Base-by-base conservation (phyloP, 2,888 invertebrate species). In the Scaptomyza tumidula region DNA sequence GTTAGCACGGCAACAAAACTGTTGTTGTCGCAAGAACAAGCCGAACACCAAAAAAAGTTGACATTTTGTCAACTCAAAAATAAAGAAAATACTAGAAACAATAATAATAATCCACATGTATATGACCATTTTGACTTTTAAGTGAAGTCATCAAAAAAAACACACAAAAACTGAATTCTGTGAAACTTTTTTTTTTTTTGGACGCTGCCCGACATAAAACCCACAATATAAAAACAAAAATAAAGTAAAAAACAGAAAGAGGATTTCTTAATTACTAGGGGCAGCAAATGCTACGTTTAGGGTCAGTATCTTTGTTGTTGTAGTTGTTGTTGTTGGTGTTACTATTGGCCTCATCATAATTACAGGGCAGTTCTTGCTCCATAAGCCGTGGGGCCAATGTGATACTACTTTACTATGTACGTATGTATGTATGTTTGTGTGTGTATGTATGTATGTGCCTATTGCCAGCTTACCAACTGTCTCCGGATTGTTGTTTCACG, bases 121-220 rank as follows among this genome's bases (percentile, higher is more conserved):
- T 81, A 67, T 81, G 78, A 76, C 74, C 82, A 83, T 83, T 80
- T 80, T 78, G 69, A 68, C 70, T 55, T 86, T 83, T 83, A 87
- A 89, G 89, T 89, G 89, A 89, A 89, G 89, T 89, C 89, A 89
- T 89, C 89, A 89, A 84, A 81, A 37, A 14, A 16, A 10, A 9
- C 10, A 16, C 16, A 9, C 10, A 41, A 41, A 87, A 41, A 87
- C 67, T 64, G 58, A 86, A 78, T 85, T 85, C 86, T 78, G 86
- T 85, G 84, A 84, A 86, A 79, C 86, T 9, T 39, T 39, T 39
- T 73, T 75, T 68, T 86, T 24, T 24, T 24, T 75, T 73, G 68
- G 78, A 66, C 48, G 65, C 68, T 70, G 75, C 61, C 71, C 71
- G 70, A 81, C 76, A 71, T 74, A 62, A 81, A 79, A 76, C 58